Percentiles rank a stretch among this genome's conserved stretches.
Evolutionary conservation across 1,140 invertebrate genomes (phyloP).

Genomic region (Drosophila sp.): DNA sequence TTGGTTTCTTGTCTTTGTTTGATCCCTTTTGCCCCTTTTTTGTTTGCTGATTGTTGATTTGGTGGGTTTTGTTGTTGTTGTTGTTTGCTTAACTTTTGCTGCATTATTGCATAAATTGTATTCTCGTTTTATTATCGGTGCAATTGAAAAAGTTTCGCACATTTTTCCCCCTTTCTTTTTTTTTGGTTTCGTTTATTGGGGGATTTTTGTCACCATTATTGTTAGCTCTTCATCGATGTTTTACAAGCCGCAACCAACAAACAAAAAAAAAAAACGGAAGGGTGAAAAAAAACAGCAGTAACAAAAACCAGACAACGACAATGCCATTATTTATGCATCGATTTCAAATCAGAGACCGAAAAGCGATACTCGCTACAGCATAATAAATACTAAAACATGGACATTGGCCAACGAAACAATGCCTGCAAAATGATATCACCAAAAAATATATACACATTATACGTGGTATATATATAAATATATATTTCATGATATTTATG

Average conservation of each 20-base stretch:
- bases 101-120: constrained; percentile 62
- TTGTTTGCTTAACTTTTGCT: constrained; percentile 49
- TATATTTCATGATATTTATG: constrained; percentile 62
- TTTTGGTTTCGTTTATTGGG: not conserved
- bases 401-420: constrained; percentile 39
- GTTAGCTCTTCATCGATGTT: constrained; percentile 22
- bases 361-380: constrained; percentile 16
- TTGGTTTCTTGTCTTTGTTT: constrained; percentile 22
- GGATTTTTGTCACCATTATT: constrained; percentile 18
- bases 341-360: constrained; percentile 67
- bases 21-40: constrained; percentile 30
- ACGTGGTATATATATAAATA: constrained; percentile 37
- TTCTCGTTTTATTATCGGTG: constrained; percentile 60
- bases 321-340: constrained; percentile 77
- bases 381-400: constrained; percentile 53
- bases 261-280: constrained; percentile 29
- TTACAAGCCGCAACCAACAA: constrained; percentile 28
- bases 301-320: constrained; percentile 57
- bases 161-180: constrained; percentile 38
- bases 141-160: constrained; percentile 68
- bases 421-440: constrained; percentile 37
- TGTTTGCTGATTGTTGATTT: constrained; percentile 17
- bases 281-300: constrained; percentile 15
- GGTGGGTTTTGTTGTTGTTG: constrained; percentile 33
- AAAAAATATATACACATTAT: constrained; percentile 45